Evolutionary conservation across 2,113 vertebrate species (phyloP).

Genomic region (Cynocephalus volans): DNA sequence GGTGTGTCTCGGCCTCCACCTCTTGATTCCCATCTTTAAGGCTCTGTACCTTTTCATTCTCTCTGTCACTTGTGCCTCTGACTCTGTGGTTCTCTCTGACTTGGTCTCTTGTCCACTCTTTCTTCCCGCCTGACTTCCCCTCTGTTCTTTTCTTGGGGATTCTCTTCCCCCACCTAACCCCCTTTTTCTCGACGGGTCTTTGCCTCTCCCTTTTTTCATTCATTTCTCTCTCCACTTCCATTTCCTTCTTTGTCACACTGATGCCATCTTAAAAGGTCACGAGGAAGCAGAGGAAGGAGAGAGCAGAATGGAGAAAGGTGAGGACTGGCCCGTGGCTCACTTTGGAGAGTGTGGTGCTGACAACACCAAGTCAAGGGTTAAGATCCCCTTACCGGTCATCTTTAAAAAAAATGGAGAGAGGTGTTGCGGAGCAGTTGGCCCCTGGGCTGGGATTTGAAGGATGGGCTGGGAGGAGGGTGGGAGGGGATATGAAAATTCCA

Average conservation of each 20-base stretch:
- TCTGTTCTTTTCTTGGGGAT: not conserved
- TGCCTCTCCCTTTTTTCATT: no score
- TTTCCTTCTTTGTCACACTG: not conserved
- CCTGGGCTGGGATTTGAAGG: not conserved
- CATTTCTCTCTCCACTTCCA: no score
- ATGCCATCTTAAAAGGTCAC: not conserved
- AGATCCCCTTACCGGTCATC: no score
- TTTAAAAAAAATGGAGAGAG: not conserved
- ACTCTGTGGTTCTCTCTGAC: no score
- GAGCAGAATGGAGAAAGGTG: accelerated
- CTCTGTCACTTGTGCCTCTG: not conserved
- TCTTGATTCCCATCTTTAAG: no score
- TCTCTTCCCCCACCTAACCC: not conserved
- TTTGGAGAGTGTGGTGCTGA: no score
- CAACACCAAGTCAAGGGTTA: no score
- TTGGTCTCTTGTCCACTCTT: not conserved
- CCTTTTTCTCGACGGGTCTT: no score
- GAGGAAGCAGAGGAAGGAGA: not conserved
- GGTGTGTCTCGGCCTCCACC: accelerated
- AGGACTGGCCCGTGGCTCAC: no score
- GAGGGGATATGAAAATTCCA: not conserved
- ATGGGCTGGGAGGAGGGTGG: not conserved
- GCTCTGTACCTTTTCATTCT: not conserved
- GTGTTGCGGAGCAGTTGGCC: accelerated
- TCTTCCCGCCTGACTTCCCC: not conserved